Evolutionary conservation across 2,113 vertebrate species (phyloP), one percentile per base, ranked within the genome.

Genomic region (Thunnus maccoyii): DNA sequence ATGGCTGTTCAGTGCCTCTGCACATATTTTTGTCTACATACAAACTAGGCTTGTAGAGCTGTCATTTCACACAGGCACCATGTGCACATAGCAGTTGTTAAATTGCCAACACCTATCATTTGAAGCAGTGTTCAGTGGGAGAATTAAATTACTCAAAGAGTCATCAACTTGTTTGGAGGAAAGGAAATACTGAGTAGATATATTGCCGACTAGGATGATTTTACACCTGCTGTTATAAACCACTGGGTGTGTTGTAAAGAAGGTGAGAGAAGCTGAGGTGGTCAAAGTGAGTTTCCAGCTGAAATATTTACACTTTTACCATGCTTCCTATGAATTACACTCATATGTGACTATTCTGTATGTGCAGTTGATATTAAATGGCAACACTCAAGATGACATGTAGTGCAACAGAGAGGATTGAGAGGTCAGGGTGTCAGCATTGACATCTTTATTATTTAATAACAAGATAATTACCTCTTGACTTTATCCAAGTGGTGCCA

Each of bases 101-200:
- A n/a, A 68, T n/a, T 44, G 27, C 47, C 17, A 46, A 55, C 64
- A 54, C 25, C 18, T 58, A 14, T 70, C 20, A 66, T 83, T 68
- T 77, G 4, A 78, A 55, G 11, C 50, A 60, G 27, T 27, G 55
- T 27, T 41, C 18, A 56, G 12, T 30, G 20, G 30, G 20, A 51
- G 1, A 76, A n/a, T 32, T 57, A 56, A 46, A 56, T 66, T 30
- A 18, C 2, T 11, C 13, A 41, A 20, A 1, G 7, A 2, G 12
- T 46, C 2, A 46, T 3, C 5, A 11, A 41, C 2, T 2, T 27
- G n/a, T 56, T 44, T 46, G 32, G 7, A 25, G 18, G 15, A 44
- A 58, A 14, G 3, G 4, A 58, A 57, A n/a, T 18, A 50, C 46
- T 41, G 13, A 41, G 36, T 41, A 41, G 36, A 41, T 36, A 7